phyloP scores from a whole-genome alignment of 2,797 vertebrate genomes.

The Semaprochilodus insignis region DNA sequence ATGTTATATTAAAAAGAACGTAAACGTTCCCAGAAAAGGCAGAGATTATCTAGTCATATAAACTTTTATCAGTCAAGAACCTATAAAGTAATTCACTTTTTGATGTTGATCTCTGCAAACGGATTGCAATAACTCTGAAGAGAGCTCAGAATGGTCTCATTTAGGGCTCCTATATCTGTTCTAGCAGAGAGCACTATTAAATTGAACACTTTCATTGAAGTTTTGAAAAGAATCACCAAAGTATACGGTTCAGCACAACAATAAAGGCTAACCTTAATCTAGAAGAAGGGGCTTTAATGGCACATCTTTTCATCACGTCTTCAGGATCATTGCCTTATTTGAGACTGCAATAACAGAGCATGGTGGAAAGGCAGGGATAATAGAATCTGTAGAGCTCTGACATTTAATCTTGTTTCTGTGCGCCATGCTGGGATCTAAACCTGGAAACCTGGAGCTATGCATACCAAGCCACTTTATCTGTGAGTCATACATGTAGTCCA shows the following conservation, averaged over 20 bases:
- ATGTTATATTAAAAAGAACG: too few relatives aligned
- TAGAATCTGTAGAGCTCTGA: conserved; percentile 20
- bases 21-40: neutral
- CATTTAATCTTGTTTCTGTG: conserved; percentile 17
- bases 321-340: conserved; percentile 19
- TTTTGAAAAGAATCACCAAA: neutral
- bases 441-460: neutral
- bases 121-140: neutral
- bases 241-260: neutral
- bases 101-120: neutral
- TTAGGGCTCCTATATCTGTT: neutral
- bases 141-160: neutral
- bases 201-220: neutral
- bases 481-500: neutral
- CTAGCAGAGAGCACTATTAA: neutral
- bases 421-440: neutral
- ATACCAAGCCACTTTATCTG: neutral
- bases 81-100: neutral
- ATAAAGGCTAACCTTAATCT: neutral
- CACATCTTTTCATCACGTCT: conserved; percentile 7
- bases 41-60: neutral
- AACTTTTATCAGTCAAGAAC: neutral
- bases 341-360: conserved; percentile 14
- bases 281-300: conserved; percentile 5
- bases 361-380: conserved; percentile 1